phyloP scores from a whole-genome alignment of 2,888 invertebrate species.

The Alcis repandata region DNA sequence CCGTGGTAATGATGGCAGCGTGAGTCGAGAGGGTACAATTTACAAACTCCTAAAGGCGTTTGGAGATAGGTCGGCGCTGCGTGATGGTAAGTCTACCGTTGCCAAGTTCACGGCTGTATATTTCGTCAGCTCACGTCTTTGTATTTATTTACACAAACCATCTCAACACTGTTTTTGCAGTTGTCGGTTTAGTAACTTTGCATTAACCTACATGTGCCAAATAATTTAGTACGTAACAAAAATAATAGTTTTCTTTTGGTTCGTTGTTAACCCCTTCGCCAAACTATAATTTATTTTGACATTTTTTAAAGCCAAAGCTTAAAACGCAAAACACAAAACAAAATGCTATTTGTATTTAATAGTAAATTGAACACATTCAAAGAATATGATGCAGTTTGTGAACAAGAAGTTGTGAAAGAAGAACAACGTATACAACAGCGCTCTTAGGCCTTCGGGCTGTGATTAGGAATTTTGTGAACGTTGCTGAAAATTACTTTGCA shows the following conservation, averaged over 20 bases:
- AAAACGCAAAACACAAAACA: no score
- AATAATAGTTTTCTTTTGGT: no score
- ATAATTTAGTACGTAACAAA: no score
- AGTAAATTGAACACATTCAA: background rate
- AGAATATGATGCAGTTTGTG: background rate
- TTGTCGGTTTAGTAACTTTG: no score
- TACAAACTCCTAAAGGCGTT: slow-evolving; percentile 80
- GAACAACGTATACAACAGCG: slow-evolving; percentile 36
- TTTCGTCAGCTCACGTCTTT: background rate
- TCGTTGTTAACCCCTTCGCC: no score
- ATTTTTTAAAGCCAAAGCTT: no score
- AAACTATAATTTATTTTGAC: no score
- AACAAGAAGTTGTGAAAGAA: slow-evolving; percentile 20
- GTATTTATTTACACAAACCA: background rate
- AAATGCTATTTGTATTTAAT: no score
- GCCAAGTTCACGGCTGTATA: slow-evolving; percentile 31
- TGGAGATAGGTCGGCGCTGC: slow-evolving; percentile 49
- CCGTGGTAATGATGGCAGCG: slow-evolving; percentile 79
- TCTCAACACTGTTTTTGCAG: no score
- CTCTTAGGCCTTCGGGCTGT: slow-evolving; percentile 58
- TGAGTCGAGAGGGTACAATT: slow-evolving; percentile 78
- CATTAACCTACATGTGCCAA: no score
- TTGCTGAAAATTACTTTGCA: slow-evolving; percentile 57
- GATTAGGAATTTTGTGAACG: slow-evolving; percentile 70
- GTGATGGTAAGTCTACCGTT: slow-evolving; percentile 33